Evolutionary conservation across 2,888 invertebrate species (phyloP), one percentile per base, ranked within the genome.

Genomic region (Hydrotaea cyrtoneurina): DNA sequence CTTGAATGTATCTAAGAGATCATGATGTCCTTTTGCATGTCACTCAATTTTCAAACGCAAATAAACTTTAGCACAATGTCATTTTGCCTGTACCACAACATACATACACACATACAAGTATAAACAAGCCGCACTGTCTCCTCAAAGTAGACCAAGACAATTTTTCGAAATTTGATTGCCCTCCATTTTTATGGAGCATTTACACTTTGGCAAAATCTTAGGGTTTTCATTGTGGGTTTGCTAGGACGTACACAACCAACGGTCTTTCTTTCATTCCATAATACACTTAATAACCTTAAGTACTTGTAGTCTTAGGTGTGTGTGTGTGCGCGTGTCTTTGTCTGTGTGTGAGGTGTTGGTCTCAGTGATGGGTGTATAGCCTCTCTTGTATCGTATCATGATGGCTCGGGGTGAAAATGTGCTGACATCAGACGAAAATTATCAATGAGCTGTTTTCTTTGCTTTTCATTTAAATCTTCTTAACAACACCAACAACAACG

Each of bases 21-120:
- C 78, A 77, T 82, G 84, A 77, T 85, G 84, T 77, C 79, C 82
- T 82, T 80, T 81, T 82, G 79, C 77, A 74, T 82, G 85, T 74
- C 79, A 76, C 73, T 81, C 66, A 76, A 73, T 85, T 76, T 72
- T 50, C n/a, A 72, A 21, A 81, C 15, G 59, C 74, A 83, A 72
- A 84, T 78, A 78, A 36, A 55, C 31, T 62, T 71, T 75, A 11
- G 11, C 74, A 74, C 50, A 78, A 69, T 82, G 78, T 74, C 59
- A 71, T 59, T 50, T 64, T 59, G 43, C 50, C n/a, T 46, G 53
- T 10, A 43, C 26, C 53, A 36, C 26, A 13, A 50, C 73, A 31
- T 57, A 11, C 39, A 66, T 39, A 66, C 17, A 21, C 57, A 50
- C 57, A 53, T 73, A 11, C 43, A 66, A 0, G 23, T 3, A 71